Percentiles rank a stretch among this genome's conserved stretches.
Evolutionary conservation across 1,140 invertebrate genomes (phyloP).

Genomic region (Leguminivora glycinivorella): DNA sequence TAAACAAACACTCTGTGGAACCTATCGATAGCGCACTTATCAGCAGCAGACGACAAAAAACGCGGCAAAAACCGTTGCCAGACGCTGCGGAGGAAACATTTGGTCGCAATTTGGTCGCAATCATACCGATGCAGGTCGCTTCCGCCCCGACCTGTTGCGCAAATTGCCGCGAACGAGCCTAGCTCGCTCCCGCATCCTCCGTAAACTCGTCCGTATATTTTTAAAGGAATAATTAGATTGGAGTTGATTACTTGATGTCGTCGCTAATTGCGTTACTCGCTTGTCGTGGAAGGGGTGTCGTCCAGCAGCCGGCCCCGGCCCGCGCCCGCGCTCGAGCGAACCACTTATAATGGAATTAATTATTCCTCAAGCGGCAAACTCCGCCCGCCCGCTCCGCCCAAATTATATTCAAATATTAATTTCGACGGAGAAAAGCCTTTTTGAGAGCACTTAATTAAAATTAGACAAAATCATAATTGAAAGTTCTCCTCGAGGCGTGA

Average conservation of each 20-base stretch:
- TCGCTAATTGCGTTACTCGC: neutral
- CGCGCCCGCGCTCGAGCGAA: conserved; percentile 41
- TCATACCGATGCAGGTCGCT: conserved; percentile 73
- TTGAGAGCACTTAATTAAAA: conserved; percentile 79
- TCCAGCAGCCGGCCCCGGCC: conserved; percentile 38
- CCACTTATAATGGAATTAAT: conserved; percentile 74
- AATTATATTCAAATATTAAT: conserved; percentile 79
- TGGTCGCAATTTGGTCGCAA: conserved; percentile 78
- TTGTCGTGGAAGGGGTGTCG: conserved; percentile 24
- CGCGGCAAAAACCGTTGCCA: conserved; percentile 66
- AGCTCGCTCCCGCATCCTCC: conserved; percentile 19
- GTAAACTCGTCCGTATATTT: neutral
- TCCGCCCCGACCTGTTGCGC: conserved; percentile 78
- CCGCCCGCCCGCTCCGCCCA: conserved; percentile 70
- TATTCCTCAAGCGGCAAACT: conserved; percentile 69
- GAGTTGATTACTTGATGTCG: neutral
- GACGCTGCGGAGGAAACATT: conserved; percentile 73
- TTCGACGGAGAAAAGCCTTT: conserved; percentile 75
- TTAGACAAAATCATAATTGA: conserved; percentile 79
- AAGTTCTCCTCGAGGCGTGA: conserved; percentile 77
- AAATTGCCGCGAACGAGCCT: conserved; percentile 51
- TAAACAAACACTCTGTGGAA: conserved; percentile 68
- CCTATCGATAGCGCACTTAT: conserved; percentile 77
- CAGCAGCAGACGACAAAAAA: conserved; percentile 66
- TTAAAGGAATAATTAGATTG: conserved; percentile 6